Conservation (phyloP, 2,113 vertebrate genomes). For the Isichthys henryi region DNA sequence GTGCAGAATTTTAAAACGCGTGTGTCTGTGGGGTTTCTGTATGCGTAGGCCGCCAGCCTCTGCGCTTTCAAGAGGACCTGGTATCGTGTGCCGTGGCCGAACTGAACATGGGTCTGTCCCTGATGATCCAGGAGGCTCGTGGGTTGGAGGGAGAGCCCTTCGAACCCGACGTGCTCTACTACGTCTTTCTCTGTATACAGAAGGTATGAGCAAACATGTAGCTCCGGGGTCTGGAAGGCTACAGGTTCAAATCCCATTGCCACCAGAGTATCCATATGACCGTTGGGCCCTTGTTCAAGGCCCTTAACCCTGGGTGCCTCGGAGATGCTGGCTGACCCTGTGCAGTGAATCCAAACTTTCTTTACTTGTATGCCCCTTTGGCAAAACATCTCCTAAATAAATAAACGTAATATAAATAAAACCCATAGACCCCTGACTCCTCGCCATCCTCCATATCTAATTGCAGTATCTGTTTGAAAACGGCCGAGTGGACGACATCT, state of each 20-base stretch:
- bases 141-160: slow-evolving; percentile 81
- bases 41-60: slow-evolving; percentile 73
- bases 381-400: too few species aligned
- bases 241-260: not conserved
- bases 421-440: not conserved
- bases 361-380: too few species aligned
- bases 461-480: slow-evolving; percentile 93
- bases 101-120: slow-evolving; percentile 82
- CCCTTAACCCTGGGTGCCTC: not conserved
- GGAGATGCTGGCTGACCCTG: not conserved
- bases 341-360: not conserved
- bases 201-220: slow-evolving; percentile 64
- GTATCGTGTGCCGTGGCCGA: slow-evolving; percentile 96
- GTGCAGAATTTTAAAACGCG: not conserved
- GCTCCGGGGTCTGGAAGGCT: not conserved
- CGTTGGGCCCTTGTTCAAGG: not conserved
- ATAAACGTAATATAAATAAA: too few species aligned
- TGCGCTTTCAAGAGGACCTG: slow-evolving; percentile 94
- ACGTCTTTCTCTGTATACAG: slow-evolving; percentile 94
- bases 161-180: slow-evolving; percentile 87
- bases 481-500: slow-evolving; percentile 93
- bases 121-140: slow-evolving; percentile 89
- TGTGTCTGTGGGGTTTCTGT: not conserved
- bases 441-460: slow-evolving; percentile 9
- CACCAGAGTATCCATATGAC: not conserved